A percentile compares a stretch with the other conserved stretches of the same genome.
phyloP scores from a whole-genome alignment of 2,888 invertebrate genomes.

The Endotricha flammealis region DNA sequence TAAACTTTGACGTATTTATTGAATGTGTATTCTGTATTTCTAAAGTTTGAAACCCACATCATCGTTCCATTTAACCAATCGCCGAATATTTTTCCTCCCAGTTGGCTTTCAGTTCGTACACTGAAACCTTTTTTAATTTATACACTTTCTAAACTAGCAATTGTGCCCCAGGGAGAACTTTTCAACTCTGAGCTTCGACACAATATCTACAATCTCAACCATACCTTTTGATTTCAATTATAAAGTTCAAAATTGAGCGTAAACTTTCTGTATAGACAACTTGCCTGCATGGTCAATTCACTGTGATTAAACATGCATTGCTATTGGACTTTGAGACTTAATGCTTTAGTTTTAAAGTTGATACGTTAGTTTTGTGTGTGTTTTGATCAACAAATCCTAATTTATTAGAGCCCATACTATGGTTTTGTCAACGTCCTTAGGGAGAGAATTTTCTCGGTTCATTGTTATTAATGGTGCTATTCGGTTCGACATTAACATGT shows the following conservation, averaged over 20 bases:
- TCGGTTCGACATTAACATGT: slow-evolving; percentile 10
- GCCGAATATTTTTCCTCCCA: no score
- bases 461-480: slow-evolving; percentile 15
- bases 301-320: slow-evolving; percentile 4
- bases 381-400: slow-evolving; percentile 17
- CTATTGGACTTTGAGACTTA: background rate
- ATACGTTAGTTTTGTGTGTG: slow-evolving; percentile 1
- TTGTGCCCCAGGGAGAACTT: slow-evolving; percentile 1
- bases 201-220: background rate
- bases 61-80: no score
- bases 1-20: no score
- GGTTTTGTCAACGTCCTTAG: slow-evolving; percentile 11
- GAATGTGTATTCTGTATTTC: no score
- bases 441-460: slow-evolving; percentile 17
- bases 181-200: background rate
- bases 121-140: slow-evolving; percentile 1
- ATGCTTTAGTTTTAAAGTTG: background rate
- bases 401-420: slow-evolving; percentile 13
- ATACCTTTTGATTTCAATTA: background rate
- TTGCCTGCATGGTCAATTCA: slow-evolving; percentile 6
- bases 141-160: slow-evolving; percentile 1
- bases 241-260: slow-evolving; percentile 4
- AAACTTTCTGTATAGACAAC: slow-evolving; percentile 4
- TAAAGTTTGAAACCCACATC: no score
- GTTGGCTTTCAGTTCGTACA: background rate